These are phyloP conservation scores for Pteropus alecto DNA, from an alignment of 2,113 vertebrate genomes.

Conservation along the genomic window DNA sequence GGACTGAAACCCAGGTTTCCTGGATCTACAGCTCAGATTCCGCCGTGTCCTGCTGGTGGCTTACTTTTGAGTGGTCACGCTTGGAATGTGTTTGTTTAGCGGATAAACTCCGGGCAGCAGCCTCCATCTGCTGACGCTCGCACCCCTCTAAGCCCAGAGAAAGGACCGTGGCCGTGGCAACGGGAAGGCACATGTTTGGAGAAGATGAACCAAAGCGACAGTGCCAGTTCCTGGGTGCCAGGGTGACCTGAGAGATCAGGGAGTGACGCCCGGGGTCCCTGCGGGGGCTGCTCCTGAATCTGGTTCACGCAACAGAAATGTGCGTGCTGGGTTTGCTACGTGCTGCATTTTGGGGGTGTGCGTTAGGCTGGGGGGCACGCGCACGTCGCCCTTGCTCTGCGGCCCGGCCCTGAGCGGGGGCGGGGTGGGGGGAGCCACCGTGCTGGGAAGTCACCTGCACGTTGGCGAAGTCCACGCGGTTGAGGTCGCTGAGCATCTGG, in stretches of 20 bases:
- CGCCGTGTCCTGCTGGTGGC: not conserved
- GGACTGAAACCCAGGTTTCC: not conserved
- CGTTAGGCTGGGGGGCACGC: not conserved
- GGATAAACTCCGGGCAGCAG: not conserved
- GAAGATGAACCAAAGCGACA: not conserved
- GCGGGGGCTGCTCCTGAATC: not conserved
- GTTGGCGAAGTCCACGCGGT: conserved; percentile 97
- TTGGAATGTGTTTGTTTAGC: not conserved
- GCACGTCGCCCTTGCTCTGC: rapidly evolving
- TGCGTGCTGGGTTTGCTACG: not conserved
- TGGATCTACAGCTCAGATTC: rapidly evolving
- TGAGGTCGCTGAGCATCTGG: conserved; percentile 99
- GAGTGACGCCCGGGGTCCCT: not conserved
- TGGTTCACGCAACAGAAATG: not conserved
- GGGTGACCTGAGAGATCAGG: not conserved
- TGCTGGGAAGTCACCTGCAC: conserved; percentile 87
- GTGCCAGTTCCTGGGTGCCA: not conserved
- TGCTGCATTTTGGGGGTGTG: not conserved
- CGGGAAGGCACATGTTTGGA: not conserved
- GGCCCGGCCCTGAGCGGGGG: rapidly evolving
- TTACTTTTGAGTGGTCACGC: not conserved
- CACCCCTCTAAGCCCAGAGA: not conserved
- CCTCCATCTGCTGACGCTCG: not conserved
- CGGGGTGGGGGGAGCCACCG: too few species aligned
- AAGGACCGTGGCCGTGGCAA: not conserved